A percentile compares a stretch with the other conserved stretches of the same genome.
phyloP scores from a whole-genome alignment of 2,797 vertebrate genomes.

The Poliocrania exsul region DNA sequence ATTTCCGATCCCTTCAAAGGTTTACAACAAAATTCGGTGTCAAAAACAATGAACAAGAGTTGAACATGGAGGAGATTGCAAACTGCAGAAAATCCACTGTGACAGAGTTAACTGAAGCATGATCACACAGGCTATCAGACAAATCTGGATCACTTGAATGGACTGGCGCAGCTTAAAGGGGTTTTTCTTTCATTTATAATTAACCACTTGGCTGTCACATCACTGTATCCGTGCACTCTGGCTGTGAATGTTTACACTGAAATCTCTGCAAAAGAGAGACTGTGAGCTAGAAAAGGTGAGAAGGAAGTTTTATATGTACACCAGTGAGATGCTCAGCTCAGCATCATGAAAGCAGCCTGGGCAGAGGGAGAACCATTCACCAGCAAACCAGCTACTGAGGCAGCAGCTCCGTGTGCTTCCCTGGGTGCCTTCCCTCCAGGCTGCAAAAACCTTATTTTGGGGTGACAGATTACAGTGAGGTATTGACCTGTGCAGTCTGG shows the following conservation, averaged over 20 bases:
- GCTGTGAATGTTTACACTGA: background rate
- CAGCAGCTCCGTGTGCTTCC: background rate
- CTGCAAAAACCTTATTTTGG: background rate
- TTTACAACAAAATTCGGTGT: background rate
- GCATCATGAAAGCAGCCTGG: background rate
- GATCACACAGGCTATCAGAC: conserved; percentile 46
- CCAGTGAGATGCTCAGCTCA: background rate
- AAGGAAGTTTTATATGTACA: background rate
- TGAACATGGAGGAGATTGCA: background rate
- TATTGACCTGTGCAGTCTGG: background rate
- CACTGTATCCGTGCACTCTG: background rate
- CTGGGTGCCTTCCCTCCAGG: background rate
- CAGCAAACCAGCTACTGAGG: background rate
- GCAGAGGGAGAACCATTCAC: background rate
- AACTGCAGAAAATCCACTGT: conserved; percentile 16
- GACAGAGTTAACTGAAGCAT: conserved; percentile 56
- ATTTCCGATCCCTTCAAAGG: conserved; percentile 7
- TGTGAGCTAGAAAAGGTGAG: background rate
- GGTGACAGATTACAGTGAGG: accelerated
- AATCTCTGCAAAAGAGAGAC: background rate
- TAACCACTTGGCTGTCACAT: conserved; percentile 50
- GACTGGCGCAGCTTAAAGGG: conserved; percentile 27
- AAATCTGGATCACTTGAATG: conserved; percentile 56
- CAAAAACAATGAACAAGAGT: background rate
- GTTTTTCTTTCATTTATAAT: conserved; percentile 66